These are phyloP conservation scores for Myanophis thanlyinensis DNA, from an alignment of 2,113 vertebrate species.

Conservation along the genomic window DNA sequence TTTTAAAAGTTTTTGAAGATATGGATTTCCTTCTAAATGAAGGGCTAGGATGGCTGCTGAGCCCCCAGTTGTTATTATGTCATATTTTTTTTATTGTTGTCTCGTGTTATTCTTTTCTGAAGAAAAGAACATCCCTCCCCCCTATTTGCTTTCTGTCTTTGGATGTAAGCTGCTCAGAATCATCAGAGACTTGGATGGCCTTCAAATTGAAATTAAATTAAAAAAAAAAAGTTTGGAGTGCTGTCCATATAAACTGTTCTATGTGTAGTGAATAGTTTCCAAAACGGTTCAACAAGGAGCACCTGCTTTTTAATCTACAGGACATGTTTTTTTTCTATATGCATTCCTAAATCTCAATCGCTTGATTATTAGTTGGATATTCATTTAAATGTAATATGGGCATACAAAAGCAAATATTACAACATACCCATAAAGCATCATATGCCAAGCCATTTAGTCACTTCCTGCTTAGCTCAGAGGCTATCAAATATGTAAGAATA, in stretches of 20 bases:
- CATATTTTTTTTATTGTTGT: neutral
- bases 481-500: neutral
- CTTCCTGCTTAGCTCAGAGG: neutral
- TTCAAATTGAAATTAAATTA: neutral
- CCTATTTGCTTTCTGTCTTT: neutral
- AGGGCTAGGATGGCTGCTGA: neutral
- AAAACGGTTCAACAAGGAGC: neutral
- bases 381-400: neutral
- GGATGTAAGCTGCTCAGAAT: neutral
- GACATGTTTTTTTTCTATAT: neutral
- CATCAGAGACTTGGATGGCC: neutral
- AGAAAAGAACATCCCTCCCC: neutral
- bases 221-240: neutral
- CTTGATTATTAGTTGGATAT: neutral
- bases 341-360: neutral
- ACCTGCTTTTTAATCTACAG: neutral
- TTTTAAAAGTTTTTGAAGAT: neutral
- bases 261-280: neutral
- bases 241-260: neutral
- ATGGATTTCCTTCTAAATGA: neutral
- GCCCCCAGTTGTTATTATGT: neutral
- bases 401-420: neutral
- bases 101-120: neutral
- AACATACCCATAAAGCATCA: neutral
- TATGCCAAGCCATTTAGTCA: neutral